Percentiles rank a stretch among this genome's conserved stretches.
Evolutionary conservation across 1,140 invertebrate species (phyloP).

Genomic region (Ips typographus): DNA sequence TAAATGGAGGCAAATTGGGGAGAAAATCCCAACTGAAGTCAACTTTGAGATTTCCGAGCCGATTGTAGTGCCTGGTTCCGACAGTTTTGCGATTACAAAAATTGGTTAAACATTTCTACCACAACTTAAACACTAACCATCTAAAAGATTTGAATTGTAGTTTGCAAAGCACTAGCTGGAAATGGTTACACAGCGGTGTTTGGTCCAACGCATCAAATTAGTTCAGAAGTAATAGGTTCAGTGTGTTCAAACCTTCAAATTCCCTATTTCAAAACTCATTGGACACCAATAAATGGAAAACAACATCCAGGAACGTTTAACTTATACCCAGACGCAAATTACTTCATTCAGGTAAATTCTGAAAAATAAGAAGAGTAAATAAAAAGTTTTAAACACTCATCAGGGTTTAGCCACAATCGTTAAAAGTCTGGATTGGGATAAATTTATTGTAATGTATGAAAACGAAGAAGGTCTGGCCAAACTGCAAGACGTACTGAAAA

Average conservation of each 20-base stretch:
- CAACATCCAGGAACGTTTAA: slow-evolving; percentile 55
- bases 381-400: neutral
- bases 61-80: slow-evolving; percentile 42
- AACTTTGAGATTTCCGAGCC: slow-evolving; percentile 11
- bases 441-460: slow-evolving; percentile 83
- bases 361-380: too few relatives aligned
- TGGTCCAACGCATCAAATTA: slow-evolving; percentile 64
- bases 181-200: slow-evolving; percentile 63
- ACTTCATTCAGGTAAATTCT: slow-evolving; percentile 7
- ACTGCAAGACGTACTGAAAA: slow-evolving; percentile 80
- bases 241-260: slow-evolving; percentile 71
- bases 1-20: too few relatives aligned
- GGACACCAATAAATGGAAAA: slow-evolving; percentile 56
- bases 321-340: slow-evolving; percentile 33
- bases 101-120: slow-evolving; percentile 35
- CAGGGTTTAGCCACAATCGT: slow-evolving; percentile 70
- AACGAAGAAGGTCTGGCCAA: slow-evolving; percentile 74
- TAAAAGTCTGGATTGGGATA: slow-evolving; percentile 73
- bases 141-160: slow-evolving; percentile 7
- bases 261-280: slow-evolving; percentile 68
- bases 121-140: too few relatives aligned
- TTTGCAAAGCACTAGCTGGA: slow-evolving; percentile 25
- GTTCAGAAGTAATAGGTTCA: slow-evolving; percentile 65
- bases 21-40: neutral
- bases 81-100: slow-evolving; percentile 55